A percentile compares a stretch with the other conserved stretches of the same genome.
Evolutionary conservation across 2,888 invertebrate species (phyloP).

Genomic region (Deroplatys truncata): DNA sequence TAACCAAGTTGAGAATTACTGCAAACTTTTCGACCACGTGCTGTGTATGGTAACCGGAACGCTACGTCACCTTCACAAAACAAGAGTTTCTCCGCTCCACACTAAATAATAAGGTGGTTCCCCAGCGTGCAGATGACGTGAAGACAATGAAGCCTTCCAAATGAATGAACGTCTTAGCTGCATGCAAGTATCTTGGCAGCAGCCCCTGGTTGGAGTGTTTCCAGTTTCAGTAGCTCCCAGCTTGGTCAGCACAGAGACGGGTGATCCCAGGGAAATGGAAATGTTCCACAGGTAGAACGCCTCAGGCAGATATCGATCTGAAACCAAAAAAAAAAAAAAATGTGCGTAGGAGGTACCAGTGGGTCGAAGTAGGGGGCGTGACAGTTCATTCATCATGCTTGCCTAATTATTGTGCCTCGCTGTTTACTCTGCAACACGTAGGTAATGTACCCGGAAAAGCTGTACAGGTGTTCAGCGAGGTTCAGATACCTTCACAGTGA

Average conservation of each 20-base stretch:
- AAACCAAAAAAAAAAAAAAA: background rate
- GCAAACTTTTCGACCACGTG: background rate
- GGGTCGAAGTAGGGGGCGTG: too few species aligned
- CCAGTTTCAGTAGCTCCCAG: background rate
- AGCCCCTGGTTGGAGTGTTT: background rate
- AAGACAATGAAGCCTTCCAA: conserved; percentile 10
- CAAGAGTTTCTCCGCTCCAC: background rate
- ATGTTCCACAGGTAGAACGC: background rate
- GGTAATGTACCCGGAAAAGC: too few species aligned
- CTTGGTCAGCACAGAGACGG: background rate
- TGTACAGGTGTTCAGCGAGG: too few species aligned
- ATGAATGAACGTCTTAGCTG: conserved; percentile 9
- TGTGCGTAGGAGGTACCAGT: too few species aligned
- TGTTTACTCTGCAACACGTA: background rate
- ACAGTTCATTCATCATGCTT: background rate
- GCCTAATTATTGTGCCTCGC: background rate
- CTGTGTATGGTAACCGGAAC: background rate
- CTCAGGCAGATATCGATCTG: background rate
- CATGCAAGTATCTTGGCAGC: background rate
- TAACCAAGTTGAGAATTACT: background rate
- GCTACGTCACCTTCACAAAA: background rate
- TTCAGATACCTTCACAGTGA: too few species aligned
- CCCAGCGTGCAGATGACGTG: conserved; percentile 7
- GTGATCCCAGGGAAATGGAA: too few species aligned
- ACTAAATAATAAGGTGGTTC: conserved; percentile 11